phyloP scores from a whole-genome alignment of 2,888 invertebrate species.

The Pachymerium ferrugineum region DNA sequence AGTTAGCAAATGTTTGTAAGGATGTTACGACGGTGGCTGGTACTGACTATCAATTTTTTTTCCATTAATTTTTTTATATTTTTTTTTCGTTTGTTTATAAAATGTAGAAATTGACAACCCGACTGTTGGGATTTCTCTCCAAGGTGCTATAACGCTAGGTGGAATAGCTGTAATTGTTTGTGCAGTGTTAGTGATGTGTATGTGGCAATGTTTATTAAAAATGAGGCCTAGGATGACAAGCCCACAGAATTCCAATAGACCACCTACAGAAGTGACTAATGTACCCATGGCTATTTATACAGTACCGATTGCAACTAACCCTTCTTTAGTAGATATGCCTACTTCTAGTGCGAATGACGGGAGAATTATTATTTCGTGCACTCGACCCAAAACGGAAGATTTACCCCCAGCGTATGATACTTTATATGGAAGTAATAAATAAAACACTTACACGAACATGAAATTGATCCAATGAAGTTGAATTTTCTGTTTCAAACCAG shows the following conservation, averaged over 20 bases:
- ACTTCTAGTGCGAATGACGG: not conserved
- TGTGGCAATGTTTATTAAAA: not conserved
- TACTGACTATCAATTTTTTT: not conserved
- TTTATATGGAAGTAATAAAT: not conserved
- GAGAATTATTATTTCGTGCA: not conserved
- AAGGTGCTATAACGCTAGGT: not conserved
- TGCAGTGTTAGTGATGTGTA: not conserved
- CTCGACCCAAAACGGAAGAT: not conserved
- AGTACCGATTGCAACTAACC: not conserved
- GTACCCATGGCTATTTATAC: not conserved
- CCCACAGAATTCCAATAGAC: not conserved
- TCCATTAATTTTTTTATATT: not conserved
- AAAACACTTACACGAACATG: not conserved
- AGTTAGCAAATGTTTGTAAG: not conserved
- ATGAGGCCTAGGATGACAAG: not conserved
- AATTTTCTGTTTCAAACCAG: too few species aligned
- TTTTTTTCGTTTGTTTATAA: too few species aligned
- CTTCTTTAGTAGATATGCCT: not conserved
- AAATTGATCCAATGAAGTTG: not conserved
- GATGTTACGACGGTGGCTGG: not conserved
- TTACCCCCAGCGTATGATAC: not conserved
- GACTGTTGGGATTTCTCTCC: not conserved
- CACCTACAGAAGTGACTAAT: not conserved
- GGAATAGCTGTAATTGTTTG: constrained; percentile 2
- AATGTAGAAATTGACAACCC: not conserved